These are phyloP conservation scores for Thermophis baileyi DNA, from an alignment of 2,113 vertebrate genomes.

Conservation along the genomic window DNA sequence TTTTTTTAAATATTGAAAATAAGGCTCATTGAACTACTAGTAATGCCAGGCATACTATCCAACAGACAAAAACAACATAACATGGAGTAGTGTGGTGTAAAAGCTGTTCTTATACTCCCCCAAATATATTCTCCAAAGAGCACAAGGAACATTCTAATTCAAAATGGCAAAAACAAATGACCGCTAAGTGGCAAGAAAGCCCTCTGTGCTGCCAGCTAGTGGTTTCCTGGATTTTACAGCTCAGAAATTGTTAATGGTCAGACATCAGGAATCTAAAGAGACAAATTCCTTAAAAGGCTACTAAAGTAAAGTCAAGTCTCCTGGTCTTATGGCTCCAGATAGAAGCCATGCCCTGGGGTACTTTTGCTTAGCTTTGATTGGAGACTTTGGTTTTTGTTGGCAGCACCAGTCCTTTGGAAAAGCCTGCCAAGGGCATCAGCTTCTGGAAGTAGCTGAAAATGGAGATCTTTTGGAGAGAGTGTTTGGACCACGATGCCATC, in stretches of 20 bases:
- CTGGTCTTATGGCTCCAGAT: background rate
- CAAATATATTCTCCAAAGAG: background rate
- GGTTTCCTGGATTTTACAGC: background rate
- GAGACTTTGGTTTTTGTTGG: background rate
- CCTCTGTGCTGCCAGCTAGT: background rate
- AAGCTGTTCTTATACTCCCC: background rate
- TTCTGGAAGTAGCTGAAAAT: background rate
- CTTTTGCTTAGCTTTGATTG: background rate
- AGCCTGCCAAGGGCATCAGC: background rate
- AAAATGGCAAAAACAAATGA: background rate
- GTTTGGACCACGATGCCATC: background rate
- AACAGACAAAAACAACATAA: background rate
- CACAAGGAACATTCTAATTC: background rate
- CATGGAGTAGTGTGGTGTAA: background rate
- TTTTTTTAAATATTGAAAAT: background rate
- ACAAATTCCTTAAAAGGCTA: background rate
- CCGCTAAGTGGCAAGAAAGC: background rate
- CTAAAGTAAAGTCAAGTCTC: background rate
- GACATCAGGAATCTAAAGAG: background rate
- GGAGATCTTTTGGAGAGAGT: background rate
- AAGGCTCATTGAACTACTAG: background rate
- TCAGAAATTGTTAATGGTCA: background rate
- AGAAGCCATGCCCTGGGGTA: background rate
- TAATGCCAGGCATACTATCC: background rate
- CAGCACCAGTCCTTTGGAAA: background rate